Conservation (phyloP, 2,113 vertebrate genomes). For the Carassius gibelio region DNA sequence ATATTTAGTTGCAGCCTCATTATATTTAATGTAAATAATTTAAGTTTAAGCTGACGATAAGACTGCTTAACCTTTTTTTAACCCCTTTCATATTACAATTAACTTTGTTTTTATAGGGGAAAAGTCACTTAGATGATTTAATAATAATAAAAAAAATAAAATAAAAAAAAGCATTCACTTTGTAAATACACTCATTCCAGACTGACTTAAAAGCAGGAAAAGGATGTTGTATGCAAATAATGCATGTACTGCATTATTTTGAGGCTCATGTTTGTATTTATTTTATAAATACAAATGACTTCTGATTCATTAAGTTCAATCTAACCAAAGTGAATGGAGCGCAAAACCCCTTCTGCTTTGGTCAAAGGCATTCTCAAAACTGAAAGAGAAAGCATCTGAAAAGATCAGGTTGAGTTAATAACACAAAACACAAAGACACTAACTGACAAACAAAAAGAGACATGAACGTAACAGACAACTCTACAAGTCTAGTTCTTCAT, state of each 20-base stretch:
- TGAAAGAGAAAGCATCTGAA: not conserved
- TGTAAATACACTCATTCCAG: not conserved
- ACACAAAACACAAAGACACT: slow-evolving; percentile 4
- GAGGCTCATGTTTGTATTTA: not conserved
- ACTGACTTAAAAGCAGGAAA: slow-evolving; percentile 2
- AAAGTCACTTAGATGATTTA: not conserved
- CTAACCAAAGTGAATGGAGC: not conserved
- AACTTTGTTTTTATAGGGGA: not conserved
- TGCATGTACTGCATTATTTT: not conserved
- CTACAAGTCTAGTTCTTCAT: slow-evolving; percentile 37
- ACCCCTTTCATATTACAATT: not conserved
- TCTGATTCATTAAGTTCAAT: not conserved
- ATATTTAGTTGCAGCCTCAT: not conserved
- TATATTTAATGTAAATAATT: too few relatives aligned
- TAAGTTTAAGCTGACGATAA: too few relatives aligned
- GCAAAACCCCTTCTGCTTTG: not conserved
- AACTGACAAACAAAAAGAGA: not conserved
- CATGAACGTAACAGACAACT: not conserved
- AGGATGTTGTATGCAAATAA: not conserved
- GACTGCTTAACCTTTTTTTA: too few relatives aligned
- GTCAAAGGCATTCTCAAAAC: not conserved
- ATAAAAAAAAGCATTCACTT: not conserved
- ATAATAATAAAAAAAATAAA: too few relatives aligned
- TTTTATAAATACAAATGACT: not conserved
- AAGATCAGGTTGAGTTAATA: slow-evolving; percentile 11